phyloP scores from a whole-genome alignment of 2,888 invertebrate species.

The Gortyna flavago region DNA sequence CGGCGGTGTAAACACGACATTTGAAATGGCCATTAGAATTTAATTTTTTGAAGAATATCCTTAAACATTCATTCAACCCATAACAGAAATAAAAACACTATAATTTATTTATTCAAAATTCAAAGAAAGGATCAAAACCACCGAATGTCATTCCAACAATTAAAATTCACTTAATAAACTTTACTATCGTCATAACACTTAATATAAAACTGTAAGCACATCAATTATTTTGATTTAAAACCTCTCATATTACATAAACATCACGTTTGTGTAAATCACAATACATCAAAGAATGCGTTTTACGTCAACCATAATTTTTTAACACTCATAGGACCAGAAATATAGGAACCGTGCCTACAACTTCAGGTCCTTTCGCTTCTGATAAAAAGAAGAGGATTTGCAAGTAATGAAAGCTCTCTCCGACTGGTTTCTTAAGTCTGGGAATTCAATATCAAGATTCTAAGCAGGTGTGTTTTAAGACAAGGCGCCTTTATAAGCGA shows the following conservation, averaged over 20 bases:
- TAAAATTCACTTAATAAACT: conserved; percentile 58
- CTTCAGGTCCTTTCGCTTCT: conserved; percentile 60
- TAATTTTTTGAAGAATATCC: not conserved
- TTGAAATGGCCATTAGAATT: not conserved
- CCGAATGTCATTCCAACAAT: conserved; percentile 37
- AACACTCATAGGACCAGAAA: conserved; percentile 72
- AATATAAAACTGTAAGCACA: conserved; percentile 53
- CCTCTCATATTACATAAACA: conserved; percentile 66
- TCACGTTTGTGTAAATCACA: conserved; percentile 63
- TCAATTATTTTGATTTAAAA: conserved; percentile 63
- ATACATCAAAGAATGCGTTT: conserved; percentile 70
- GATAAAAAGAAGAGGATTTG: conserved; percentile 70
- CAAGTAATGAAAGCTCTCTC: conserved; percentile 75
- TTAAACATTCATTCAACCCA: conserved; percentile 28
- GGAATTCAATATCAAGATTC: conserved; percentile 87
- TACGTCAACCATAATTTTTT: conserved; percentile 75
- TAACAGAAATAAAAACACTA: conserved; percentile 4
- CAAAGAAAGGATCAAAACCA: conserved; percentile 51
- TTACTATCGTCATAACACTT: conserved; percentile 49
- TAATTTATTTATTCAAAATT: conserved; percentile 7
- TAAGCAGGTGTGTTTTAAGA: conserved; percentile 87
- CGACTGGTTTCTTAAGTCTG: conserved; percentile 80
- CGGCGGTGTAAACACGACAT: conserved; percentile 30
- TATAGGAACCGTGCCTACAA: conserved; percentile 69
- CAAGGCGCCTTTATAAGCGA: conserved; percentile 78